Percentiles rank a stretch among this genome's conserved stretches.
Conservation (phyloP, 2,113 vertebrate genomes). For the Pseudopipra pipra region DNA sequence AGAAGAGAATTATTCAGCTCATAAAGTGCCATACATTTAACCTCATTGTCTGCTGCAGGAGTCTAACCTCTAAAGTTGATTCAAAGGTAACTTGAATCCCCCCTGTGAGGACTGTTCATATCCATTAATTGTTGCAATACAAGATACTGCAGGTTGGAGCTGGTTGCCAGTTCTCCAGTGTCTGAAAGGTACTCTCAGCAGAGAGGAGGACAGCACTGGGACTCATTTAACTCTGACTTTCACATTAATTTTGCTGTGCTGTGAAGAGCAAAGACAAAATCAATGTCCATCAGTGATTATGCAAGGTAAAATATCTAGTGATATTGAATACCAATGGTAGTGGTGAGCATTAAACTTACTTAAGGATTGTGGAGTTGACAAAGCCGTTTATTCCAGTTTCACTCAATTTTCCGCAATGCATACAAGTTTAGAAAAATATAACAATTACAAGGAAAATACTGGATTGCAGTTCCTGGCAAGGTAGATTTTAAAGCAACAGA, state of each 20-base stretch:
- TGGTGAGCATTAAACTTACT: conserved; percentile 74
- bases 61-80: conserved; percentile 77
- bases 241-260: conserved; percentile 84
- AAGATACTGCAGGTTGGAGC: conserved; percentile 63
- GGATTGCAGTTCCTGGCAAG: conserved; percentile 8
- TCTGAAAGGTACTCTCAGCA: conserved; percentile 76
- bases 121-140: conserved; percentile 79
- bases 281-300: conserved; percentile 85
- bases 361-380: conserved; percentile 72
- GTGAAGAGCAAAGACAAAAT: conserved; percentile 85
- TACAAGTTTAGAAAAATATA: conserved; percentile 20
- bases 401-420: conserved; percentile 46
- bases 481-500: neutral
- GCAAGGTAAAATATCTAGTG: conserved; percentile 80
- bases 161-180: conserved; percentile 71
- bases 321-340: conserved; percentile 77
- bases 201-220: conserved; percentile 76
- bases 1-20: conserved; percentile 53
- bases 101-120: conserved; percentile 72
- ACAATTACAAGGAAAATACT: conserved; percentile 36
- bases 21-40: conserved; percentile 64
- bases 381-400: conserved; percentile 65
- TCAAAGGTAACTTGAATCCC: conserved; percentile 71
- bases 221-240: conserved; percentile 83
- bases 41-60: conserved; percentile 66